Evolutionary conservation across 2,113 vertebrate species (phyloP), one percentile per base, ranked within the genome.

Genomic region (Catharus fuscescens): DNA sequence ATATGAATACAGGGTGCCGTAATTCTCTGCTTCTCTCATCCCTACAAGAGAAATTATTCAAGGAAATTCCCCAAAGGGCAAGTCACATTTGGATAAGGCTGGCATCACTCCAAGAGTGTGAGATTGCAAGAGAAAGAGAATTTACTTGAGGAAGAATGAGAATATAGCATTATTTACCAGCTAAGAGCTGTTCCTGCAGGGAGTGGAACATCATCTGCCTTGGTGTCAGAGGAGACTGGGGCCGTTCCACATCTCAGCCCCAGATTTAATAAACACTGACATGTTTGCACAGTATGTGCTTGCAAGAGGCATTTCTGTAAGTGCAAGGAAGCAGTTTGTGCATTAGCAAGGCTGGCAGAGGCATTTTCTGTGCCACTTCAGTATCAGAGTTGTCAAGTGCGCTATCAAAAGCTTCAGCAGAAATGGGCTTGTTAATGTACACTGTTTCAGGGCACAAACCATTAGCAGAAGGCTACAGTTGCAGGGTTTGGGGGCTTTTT

Each of bases 191-290:
- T 47, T 93, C 54, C 87, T 96, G 85, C 74, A 80, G 71, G 71
- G 79, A 45, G 53, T 52, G 45, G 87, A 66, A 80, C 62, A 50
- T 73, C 3, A 3, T 77, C 61, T 91, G 62, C 85, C 34, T 62
- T 70, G 50, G 54, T 88, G 44, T 53, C 56, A 64, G 74, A 85
- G 57, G 23, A 61, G 44, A 40, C 80, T 77, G 84, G 94, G 87
- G 53, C 73, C 0, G 0, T 66, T 90, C 42, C 64, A 56, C 76
- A 67, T 86, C 85, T 88, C 76, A 92, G 81, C 38, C 71, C n/a
- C 60, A 36, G 74, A 66, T 82, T 88, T 94, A 96, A 96, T 77
- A 86, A 86, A 78, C 82, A 78, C 54, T 83, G 94, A 90, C 56
- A 4, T 93, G 81, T 86, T 92, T 96, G 81, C 85, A 91, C 93